These are phyloP conservation scores for Drosophila tsacasi DNA, from an alignment of 1,140 invertebrate genomes.

Conservation along the genomic window DNA sequence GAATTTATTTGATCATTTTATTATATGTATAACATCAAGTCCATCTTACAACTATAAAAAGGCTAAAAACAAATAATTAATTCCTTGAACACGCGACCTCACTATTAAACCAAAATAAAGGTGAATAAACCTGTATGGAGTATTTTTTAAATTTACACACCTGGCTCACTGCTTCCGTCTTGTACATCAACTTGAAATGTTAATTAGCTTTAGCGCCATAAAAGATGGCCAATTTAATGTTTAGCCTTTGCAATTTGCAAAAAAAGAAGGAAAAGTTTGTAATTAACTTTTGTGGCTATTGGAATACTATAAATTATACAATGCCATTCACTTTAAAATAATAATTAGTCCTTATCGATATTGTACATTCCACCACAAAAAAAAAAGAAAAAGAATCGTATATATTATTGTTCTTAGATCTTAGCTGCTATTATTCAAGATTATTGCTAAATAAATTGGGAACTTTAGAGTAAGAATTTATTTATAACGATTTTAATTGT, in stretches of 20 bases:
- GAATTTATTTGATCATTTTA: background rate
- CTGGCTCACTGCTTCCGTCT: constrained; percentile 16
- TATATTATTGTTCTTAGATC: too few relatives aligned
- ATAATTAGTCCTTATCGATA: background rate
- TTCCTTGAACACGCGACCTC: constrained; percentile 11
- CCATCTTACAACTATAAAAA: background rate
- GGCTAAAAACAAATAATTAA: background rate
- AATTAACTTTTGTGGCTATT: constrained; percentile 11
- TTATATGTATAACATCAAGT: background rate
- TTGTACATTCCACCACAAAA: background rate
- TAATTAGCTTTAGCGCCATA: constrained; percentile 38
- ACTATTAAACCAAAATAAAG: constrained; percentile 3
- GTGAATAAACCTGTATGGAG: constrained; percentile 15
- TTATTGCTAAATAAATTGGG: background rate
- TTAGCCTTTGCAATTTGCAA: constrained; percentile 32
- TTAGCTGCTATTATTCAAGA: background rate
- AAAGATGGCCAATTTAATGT: constrained; percentile 24
- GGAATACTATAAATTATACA: constrained; percentile 8
- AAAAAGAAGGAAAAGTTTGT: constrained; percentile 25
- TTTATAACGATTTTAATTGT: background rate
- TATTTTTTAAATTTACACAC: constrained; percentile 11
- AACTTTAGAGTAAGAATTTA: too few relatives aligned
- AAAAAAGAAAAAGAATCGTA: too few relatives aligned
- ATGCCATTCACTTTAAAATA: constrained; percentile 1
- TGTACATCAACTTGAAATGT: constrained; percentile 20